Evolutionary conservation across 1,140 invertebrate species (phyloP).

Genomic region (Achroia grisella): DNA sequence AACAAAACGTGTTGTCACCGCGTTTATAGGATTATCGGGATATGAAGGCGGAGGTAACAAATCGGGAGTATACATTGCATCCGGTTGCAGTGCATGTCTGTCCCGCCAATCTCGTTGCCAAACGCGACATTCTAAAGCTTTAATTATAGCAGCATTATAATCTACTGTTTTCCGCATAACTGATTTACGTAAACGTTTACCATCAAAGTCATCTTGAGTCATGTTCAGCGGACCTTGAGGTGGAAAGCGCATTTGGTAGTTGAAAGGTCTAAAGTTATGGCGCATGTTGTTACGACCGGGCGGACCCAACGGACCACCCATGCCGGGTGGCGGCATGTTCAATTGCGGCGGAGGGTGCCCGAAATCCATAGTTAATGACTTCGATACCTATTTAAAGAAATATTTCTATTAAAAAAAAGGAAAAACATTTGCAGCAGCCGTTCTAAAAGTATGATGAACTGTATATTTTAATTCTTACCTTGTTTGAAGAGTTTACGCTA

Average conservation of each 20-base stretch:
- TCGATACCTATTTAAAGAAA: constrained; percentile 69
- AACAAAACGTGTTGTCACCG: constrained; percentile 96
- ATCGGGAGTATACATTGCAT: constrained; percentile 91
- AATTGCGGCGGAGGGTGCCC: constrained; percentile 66
- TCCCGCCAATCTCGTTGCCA: constrained; percentile 96
- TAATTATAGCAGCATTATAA: constrained; percentile 97
- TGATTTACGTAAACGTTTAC: constrained; percentile 95
- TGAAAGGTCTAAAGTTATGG: constrained; percentile 72
- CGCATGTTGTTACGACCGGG: constrained; percentile 58
- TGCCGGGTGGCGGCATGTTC: constrained; percentile 57
- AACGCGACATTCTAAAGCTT: constrained; percentile 91
- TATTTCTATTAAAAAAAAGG: constrained; percentile 28
- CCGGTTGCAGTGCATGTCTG: constrained; percentile 89
- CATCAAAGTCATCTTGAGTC: constrained; percentile 93
- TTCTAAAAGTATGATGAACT: constrained; percentile 6
- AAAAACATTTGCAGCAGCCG: not conserved
- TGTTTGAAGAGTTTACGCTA: constrained; percentile 39
- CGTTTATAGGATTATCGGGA: constrained; percentile 96
- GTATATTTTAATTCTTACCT: constrained; percentile 42
- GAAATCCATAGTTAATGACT: constrained; percentile 64
- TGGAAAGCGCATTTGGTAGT: constrained; percentile 72
- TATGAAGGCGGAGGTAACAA: constrained; percentile 92
- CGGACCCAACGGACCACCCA: constrained; percentile 42
- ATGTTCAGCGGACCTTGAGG: constrained; percentile 76
- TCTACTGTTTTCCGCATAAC: constrained; percentile 98